Evolutionary conservation across 2,888 invertebrate species (phyloP).

Genomic region (Rhabditoides inermis): DNA sequence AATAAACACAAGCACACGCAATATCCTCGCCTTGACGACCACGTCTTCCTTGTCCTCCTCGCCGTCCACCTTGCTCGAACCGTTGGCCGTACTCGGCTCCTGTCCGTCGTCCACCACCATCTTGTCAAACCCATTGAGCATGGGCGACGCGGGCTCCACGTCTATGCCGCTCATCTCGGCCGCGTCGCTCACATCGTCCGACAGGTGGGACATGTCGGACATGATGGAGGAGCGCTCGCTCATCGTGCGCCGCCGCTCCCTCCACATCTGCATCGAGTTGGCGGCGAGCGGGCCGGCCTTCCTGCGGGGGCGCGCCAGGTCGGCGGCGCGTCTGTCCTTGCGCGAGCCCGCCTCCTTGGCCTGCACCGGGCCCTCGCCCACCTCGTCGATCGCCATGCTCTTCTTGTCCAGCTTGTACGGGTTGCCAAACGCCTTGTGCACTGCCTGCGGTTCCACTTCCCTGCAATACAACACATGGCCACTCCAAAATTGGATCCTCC

Average conservation of each 20-base stretch:
- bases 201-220: constrained; percentile 13
- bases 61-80: no score
- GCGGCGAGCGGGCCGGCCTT: constrained; percentile 8
- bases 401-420: constrained; percentile 95
- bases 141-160: not conserved
- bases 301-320: not conserved
- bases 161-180: constrained; percentile 3
- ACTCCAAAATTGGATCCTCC: not conserved
- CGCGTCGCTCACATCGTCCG: no score
- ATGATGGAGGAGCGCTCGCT: constrained; percentile 9
- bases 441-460: constrained; percentile 83
- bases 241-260: constrained; percentile 12
- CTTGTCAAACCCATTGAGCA: constrained; percentile 3
- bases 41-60: no score
- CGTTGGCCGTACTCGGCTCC: not conserved
- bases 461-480: not conserved
- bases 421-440: constrained; percentile 96
- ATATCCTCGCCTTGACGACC: no score
- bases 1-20: no score
- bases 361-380: no score
- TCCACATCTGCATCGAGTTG: constrained; percentile 7
- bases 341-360: no score
- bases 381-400: constrained; percentile 43
- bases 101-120: not conserved
- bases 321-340: not conserved